These are phyloP conservation scores for Trochalopteron elliotii DNA, from an alignment of 2,113 vertebrate genomes.

Conservation along the genomic window DNA sequence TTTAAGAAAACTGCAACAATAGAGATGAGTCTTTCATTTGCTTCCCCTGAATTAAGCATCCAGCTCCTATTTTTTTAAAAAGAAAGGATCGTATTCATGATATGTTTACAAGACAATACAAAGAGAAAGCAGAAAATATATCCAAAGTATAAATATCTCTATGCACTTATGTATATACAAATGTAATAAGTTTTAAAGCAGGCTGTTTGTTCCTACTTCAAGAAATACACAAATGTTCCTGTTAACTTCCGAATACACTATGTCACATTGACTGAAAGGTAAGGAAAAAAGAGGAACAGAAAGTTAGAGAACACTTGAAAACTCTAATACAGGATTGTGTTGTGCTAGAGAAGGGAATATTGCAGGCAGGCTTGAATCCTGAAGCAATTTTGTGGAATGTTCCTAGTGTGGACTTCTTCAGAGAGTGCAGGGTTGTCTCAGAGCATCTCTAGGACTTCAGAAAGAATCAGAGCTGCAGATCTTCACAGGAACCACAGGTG, in stretches of 20 bases:
- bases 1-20: not conserved
- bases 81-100: not conserved
- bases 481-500: not conserved
- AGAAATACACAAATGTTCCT: not conserved
- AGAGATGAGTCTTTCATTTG: not conserved
- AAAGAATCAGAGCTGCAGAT: not conserved
- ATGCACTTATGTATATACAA: not conserved
- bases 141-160: conserved; percentile 36
- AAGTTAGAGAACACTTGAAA: not conserved
- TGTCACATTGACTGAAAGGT: not conserved
- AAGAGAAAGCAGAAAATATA: conserved; percentile 33
- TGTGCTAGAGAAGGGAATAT: not conserved
- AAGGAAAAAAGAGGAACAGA: not conserved
- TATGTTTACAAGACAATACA: conserved; percentile 34
- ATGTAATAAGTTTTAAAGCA: conserved; percentile 3
- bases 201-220: not conserved
- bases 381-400: not conserved
- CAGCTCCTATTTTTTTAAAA: conserved; percentile 38
- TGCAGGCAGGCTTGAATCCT: not conserved
- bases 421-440: accelerated
- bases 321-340: not conserved
- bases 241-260: not conserved
- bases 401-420: not conserved
- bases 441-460: not conserved
- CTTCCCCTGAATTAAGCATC: not conserved